These are phyloP conservation scores for Cecropterus lyciades DNA, from an alignment of 1,140 invertebrate genomes.

Conservation along the genomic window DNA sequence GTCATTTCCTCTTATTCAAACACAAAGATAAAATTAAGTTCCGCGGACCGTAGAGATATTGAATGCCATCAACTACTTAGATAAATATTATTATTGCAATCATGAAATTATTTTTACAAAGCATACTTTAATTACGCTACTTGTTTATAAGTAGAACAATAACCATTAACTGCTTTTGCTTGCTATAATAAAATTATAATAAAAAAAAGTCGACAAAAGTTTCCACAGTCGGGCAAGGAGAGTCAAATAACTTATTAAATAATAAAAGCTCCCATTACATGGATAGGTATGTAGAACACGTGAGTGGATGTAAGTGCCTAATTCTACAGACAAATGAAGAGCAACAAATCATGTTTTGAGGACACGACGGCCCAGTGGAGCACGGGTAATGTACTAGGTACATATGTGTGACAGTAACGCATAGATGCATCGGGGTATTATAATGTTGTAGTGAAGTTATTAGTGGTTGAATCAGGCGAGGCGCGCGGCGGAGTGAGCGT, in stretches of 20 bases:
- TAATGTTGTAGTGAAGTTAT: constrained; percentile 80
- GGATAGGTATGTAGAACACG: not conserved
- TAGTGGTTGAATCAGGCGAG: constrained; percentile 76
- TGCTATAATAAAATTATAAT: no score
- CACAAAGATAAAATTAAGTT: constrained; percentile 21
- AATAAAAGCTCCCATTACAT: not conserved
- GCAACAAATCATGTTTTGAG: constrained; percentile 66
- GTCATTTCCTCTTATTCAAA: constrained; percentile 28
- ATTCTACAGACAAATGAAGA: constrained; percentile 56
- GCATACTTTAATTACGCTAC: not conserved
- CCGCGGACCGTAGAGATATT: constrained; percentile 14
- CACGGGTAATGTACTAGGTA: constrained; percentile 30
- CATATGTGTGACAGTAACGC: constrained; percentile 44
- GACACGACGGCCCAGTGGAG: constrained; percentile 42
- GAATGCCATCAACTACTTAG: not conserved
- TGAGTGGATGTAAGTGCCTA: constrained; percentile 30
- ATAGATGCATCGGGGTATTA: constrained; percentile 68
- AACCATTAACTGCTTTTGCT: no score
- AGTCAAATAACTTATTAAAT: not conserved
- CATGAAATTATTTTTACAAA: not conserved
- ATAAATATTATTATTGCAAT: no score
- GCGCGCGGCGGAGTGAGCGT: constrained; percentile 67
- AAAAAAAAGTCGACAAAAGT: not conserved
- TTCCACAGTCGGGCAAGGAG: not conserved
- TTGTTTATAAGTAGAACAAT: not conserved